Evolutionary conservation across 2,113 vertebrate species (phyloP), one percentile per base, ranked within the genome.

Genomic region (Lichenostomus cassidix): DNA sequence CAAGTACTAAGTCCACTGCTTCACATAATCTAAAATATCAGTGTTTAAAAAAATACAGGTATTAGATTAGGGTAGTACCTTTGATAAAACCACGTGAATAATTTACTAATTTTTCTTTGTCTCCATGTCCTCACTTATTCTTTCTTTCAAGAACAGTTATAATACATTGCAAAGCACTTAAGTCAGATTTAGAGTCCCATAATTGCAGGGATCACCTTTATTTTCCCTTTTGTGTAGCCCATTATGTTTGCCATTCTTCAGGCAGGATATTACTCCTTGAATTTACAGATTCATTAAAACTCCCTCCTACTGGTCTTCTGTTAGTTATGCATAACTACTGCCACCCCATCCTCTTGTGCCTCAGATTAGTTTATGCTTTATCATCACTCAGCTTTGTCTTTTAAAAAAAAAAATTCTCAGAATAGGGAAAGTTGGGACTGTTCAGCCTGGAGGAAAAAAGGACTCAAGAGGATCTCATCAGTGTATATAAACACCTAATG

Each of bases 201-300:
- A 95, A 94, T 89, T 94, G 63, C 41, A 86, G 50, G 14, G 55
- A 83, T 91, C 89, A 74, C 80, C 65, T 87, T 90, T 94, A 67
- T 90, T 93, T 93, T 87, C 28, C 19, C 12, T 85, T 83, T 71
- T 56, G 9, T 73, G 44, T 87, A 70, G 27, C 39, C 52, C 11
- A 52, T 87, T 91, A 53, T 39, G 39, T 77, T 94, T 92, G 44
- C 33, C 4, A 1, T 60, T 94, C 39, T 82, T 78, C 65, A 84
- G 53, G 49, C 41, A 76, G 20, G 49, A 4, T n/a, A 37, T 50
- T 84, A 60, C 11, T 68, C 6, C 11, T 31, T 70, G 44, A 87
- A 95, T 91, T 89, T 91, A 89, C 27, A 78, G 59, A 58, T 87
- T 91, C 46, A 92, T 89, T 95, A 89, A 94, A 89, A 95, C 82